phyloP scores from a whole-genome alignment of 2,888 invertebrate genomes.

The Eristalis arbustorum region DNA sequence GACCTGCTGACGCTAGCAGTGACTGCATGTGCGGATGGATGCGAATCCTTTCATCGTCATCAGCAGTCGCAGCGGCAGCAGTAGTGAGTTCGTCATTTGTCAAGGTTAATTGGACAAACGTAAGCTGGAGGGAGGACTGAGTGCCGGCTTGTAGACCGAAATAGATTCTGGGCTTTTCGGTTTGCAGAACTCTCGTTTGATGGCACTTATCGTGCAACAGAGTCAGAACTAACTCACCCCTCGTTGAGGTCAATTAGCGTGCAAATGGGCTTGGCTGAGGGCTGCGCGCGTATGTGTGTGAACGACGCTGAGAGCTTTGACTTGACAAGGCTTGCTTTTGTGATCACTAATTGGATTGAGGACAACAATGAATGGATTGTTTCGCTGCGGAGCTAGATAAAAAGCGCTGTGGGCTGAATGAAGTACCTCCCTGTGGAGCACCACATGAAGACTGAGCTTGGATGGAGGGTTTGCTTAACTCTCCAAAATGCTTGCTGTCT shows the following conservation, averaged over 20 bases:
- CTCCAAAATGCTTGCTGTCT: too few relatives aligned
- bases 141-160: conserved; percentile 10
- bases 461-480: too few relatives aligned
- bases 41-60: conserved; percentile 32
- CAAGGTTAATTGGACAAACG: conserved; percentile 67
- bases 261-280: not conserved
- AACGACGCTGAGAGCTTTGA: not conserved
- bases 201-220: not conserved
- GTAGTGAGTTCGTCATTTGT: conserved; percentile 38
- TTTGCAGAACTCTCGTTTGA: not conserved
- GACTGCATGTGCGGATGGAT: conserved; percentile 1
- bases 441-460: too few relatives aligned
- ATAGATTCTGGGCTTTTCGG: not conserved
- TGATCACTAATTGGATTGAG: conserved; percentile 1
- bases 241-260: conserved; percentile 1
- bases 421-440: too few relatives aligned
- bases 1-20: conserved; percentile 27
- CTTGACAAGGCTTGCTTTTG: not conserved
- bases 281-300: not conserved
- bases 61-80: too few relatives aligned
- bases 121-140: conserved; percentile 4
- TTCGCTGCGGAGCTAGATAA: not conserved
- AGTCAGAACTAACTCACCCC: not conserved
- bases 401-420: not conserved
- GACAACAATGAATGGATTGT: not conserved